A percentile compares a stretch with the other conserved stretches of the same genome.
Conservation (phyloP, 1,140 invertebrate species). For the Platyscapa corneri region DNA sequence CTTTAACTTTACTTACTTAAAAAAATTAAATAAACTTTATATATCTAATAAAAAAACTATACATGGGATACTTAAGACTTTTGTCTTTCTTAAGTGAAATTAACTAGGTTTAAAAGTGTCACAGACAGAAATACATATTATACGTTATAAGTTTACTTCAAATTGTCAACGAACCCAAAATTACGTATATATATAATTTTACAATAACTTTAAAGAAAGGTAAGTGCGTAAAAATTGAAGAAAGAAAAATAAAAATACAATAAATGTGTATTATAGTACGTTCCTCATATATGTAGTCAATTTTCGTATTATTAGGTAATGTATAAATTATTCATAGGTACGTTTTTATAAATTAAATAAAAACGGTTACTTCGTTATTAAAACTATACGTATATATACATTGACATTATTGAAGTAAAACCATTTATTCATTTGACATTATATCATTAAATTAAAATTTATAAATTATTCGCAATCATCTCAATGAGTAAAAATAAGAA, state of each 20-base stretch:
- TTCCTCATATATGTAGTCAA: slow-evolving; percentile 64
- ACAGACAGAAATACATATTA: not conserved
- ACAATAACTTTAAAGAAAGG: too few species aligned
- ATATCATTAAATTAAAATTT: slow-evolving; percentile 39
- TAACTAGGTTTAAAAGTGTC: not conserved
- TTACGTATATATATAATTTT: not conserved
- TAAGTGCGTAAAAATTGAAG: not conserved
- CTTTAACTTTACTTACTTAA: not conserved
- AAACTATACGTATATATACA: slow-evolving; percentile 41
- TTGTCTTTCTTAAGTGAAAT: slow-evolving; percentile 14
- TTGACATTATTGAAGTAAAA: slow-evolving; percentile 41
- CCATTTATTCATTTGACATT: slow-evolving; percentile 40
- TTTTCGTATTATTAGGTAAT: slow-evolving; percentile 63
- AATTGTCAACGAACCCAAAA: not conserved
- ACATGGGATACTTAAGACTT: not conserved
- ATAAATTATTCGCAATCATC: slow-evolving; percentile 10
- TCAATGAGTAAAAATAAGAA: not conserved
- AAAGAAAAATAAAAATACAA: not conserved
- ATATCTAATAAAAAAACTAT: not conserved
- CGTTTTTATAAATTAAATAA: slow-evolving; percentile 36
- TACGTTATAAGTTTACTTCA: not conserved
- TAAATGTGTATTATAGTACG: slow-evolving; percentile 63
- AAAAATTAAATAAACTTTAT: not conserved
- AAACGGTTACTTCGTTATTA: slow-evolving; percentile 41
- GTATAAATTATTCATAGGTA: slow-evolving; percentile 62